Conservation (phyloP, 2,113 vertebrate species). For the Semicossyphus pulcher region DNA sequence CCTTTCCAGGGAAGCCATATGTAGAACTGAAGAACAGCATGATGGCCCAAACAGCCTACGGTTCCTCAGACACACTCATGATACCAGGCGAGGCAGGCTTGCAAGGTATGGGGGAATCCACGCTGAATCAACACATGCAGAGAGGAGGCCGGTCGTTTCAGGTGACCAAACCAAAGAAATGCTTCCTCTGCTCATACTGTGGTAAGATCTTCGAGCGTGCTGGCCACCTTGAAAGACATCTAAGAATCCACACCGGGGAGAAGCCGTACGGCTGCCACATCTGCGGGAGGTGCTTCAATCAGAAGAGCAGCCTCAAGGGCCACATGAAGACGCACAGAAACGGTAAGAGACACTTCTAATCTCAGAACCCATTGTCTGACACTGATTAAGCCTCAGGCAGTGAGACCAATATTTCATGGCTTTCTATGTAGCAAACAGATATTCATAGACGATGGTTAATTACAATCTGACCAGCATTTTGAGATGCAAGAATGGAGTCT, state of each 20-base stretch:
- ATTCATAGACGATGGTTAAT: too few species aligned
- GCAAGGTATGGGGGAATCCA: background rate
- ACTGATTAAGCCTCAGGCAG: too few species aligned
- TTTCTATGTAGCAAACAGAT: too few species aligned
- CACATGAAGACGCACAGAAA: slow-evolving; percentile 79
- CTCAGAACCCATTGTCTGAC: too few species aligned
- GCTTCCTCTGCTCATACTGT: slow-evolving; percentile 78
- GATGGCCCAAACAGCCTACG: slow-evolving; percentile 27
- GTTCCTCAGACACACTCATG: slow-evolving; percentile 15
- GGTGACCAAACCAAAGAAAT: slow-evolving; percentile 67
- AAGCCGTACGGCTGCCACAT: slow-evolving; percentile 80
- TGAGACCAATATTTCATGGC: too few species aligned
- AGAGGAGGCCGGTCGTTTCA: slow-evolving; percentile 31
- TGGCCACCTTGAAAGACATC: slow-evolving; percentile 77
- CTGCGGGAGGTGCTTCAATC: slow-evolving; percentile 81
- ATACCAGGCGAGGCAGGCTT: slow-evolving; percentile 2
- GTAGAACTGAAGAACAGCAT: slow-evolving; percentile 28
- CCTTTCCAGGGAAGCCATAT: slow-evolving; percentile 53
- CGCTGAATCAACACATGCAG: slow-evolving; percentile 11
- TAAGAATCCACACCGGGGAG: slow-evolving; percentile 82
- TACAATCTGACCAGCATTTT: too few species aligned
- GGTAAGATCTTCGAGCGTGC: slow-evolving; percentile 77
- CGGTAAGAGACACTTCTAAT: slow-evolving; percentile 45
- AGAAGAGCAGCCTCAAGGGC: slow-evolving; percentile 80
- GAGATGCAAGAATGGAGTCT: too few species aligned